Base-by-base conservation (phyloP, 1,140 invertebrate species). In the Drosophila ironensis region DNA sequence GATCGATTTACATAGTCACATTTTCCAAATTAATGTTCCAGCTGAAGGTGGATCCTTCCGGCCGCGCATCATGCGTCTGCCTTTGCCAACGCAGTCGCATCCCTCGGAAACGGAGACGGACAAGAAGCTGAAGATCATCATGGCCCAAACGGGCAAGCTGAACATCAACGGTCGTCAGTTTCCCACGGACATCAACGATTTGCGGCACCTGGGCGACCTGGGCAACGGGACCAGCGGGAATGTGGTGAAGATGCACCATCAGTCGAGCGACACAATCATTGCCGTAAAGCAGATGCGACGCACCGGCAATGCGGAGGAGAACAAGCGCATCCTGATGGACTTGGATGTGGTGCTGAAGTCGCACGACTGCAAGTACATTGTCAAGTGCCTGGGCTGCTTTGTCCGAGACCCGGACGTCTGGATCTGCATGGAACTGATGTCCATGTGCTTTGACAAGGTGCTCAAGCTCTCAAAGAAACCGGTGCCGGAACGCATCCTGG, bases 221-320 rank as follows among this genome's bases (percentile, higher is more conserved):
- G 98, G 98, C 52, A 97, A 96, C 90, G 98, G 98, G 3, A 98
- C 97, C 4, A 99, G 97, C 91, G 98, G 98, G n/a, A 97, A 98
- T 91, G 98, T 99, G 5, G 96, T 98, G 1, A 98, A 98, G 91
- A 99, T 99, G 98, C 91, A 93, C 63, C 98, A 99, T 90, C 95
- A 94, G 89, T 94, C 94, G 6, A 97, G 96, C 68, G 92, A 93
- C 16, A 94, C 94, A 77, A 93, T 97, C 22, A 97, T 99, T 88
- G 98, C 98, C 63, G 98, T 99, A 0, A 99, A 99, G 94, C 97
- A 99, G 95, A 99, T 99, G 98, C 93, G 98, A 60, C 93, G 98
- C 30, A 98, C 97, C 6, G 97, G 98, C 8, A 99, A 99, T 89
- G 94, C 94, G 9, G 98, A 99, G 90, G 98, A 99, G 91, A 98